Conservation (phyloP, 1,140 invertebrate genomes). For the Calephelis virginiensis region DNA sequence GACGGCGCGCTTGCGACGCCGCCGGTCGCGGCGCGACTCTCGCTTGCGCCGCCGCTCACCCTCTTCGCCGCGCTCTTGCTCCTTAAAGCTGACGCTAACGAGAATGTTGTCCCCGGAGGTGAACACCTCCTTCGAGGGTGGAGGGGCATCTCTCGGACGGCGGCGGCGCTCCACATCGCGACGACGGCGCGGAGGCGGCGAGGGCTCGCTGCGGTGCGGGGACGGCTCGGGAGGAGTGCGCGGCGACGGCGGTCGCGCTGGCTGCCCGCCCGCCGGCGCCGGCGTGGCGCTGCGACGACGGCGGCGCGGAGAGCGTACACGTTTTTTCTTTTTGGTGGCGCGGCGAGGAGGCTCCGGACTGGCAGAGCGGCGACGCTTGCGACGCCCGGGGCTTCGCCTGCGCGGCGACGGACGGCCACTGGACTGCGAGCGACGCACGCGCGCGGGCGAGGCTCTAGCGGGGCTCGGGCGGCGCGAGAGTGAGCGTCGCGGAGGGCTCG, state of each 20-base stretch:
- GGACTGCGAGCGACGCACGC: conserved; percentile 43
- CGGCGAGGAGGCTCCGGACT: conserved; percentile 35
- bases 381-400: conserved; percentile 39
- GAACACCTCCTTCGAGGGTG: conserved; percentile 92
- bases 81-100: conserved; percentile 94
- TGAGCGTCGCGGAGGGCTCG: conserved; percentile 43
- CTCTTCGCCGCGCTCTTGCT: conserved; percentile 79
- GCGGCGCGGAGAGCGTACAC: conserved; percentile 53
- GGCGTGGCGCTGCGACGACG: conserved; percentile 46
- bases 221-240: conserved; percentile 50
- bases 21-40: conserved; percentile 65
- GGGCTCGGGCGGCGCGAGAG: conserved; percentile 28
- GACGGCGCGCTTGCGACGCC: conserved; percentile 36
- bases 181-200: conserved; percentile 49
- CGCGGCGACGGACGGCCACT: conserved; percentile 36
- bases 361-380: conserved; percentile 49
- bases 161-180: conserved; percentile 57
- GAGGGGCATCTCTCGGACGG: conserved; percentile 58
- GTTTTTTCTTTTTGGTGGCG: conserved; percentile 57
- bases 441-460: conserved; percentile 29
- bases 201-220: conserved; percentile 71
- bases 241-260: conserved; percentile 47
- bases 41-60: conserved; percentile 45
- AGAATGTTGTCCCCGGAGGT: conserved; percentile 94
- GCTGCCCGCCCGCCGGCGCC: conserved; percentile 34